Conservation (phyloP, 35 echinoderm and acorn worm genomes). For the Lytechinus pictus region DNA sequence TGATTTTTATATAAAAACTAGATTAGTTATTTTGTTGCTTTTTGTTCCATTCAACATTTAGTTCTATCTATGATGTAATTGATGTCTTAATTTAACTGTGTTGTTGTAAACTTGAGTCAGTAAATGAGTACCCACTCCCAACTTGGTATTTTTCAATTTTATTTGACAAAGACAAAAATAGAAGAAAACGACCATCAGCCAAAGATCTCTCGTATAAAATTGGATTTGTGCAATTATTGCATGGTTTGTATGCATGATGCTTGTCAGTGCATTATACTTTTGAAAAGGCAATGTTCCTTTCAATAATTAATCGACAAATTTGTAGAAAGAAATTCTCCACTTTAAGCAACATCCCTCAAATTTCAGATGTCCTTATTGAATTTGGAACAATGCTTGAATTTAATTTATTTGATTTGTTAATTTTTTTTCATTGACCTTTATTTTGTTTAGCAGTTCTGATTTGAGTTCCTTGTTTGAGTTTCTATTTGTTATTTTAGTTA, state of each 20-base stretch:
- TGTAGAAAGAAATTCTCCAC: neutral
- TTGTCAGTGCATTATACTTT: neutral
- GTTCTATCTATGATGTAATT: neutral
- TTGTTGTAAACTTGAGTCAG: neutral
- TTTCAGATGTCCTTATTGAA: neutral
- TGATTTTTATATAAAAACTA: neutral
- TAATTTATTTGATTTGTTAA: neutral
- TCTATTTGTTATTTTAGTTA: neutral
- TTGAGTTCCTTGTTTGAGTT: neutral
- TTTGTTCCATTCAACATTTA: neutral
- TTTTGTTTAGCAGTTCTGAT: neutral
- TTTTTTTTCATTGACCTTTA: neutral
- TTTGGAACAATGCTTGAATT: neutral
- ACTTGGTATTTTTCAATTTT: neutral
- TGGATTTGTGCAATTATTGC: neutral
- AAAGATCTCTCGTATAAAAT: neutral
- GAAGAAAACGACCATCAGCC: no score
- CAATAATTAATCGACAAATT: neutral
- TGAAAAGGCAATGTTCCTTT: neutral
- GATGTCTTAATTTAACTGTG: neutral
- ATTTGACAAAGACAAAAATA: neutral
- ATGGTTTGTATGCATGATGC: constrained; percentile 1
- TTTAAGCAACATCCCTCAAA: neutral
- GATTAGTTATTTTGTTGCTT: neutral
- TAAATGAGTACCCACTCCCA: neutral